These are phyloP conservation scores for Hydraecia micacea DNA, from an alignment of 2,888 invertebrate species.

Conservation along the genomic window DNA sequence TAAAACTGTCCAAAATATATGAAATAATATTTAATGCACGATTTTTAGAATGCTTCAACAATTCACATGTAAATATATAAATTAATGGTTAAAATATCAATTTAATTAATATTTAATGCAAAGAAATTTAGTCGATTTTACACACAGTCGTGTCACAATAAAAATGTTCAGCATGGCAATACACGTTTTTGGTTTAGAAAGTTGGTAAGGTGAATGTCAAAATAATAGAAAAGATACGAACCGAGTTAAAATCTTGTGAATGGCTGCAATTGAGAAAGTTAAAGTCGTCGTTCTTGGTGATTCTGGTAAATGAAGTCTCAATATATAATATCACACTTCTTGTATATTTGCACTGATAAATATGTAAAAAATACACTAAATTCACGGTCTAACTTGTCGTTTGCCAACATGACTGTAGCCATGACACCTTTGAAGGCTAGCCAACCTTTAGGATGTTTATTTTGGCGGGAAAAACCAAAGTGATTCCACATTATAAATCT, in stretches of 20 bases:
- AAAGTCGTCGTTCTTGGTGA: conserved; percentile 98
- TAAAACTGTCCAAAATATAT: background rate
- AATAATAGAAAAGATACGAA: conserved; percentile 80
- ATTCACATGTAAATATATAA: background rate
- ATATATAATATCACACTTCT: conserved; percentile 69
- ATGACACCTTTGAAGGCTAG: conserved; percentile 80
- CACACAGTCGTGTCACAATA: background rate
- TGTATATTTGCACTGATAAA: conserved; percentile 53
- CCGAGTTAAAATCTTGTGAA: conserved; percentile 79
- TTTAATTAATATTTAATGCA: background rate
- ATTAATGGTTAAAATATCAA: background rate
- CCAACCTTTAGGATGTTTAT: conserved; percentile 72
- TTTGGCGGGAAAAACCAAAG: conserved; percentile 69
- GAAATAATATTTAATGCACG: background rate
- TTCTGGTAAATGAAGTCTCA: conserved; percentile 91
- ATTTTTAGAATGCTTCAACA: background rate
- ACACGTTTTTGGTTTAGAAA: conserved; percentile 31
- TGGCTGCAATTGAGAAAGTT: conserved; percentile 97
- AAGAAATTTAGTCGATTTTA: conserved; percentile 49
- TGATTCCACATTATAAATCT: no score
- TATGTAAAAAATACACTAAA: conserved; percentile 61
- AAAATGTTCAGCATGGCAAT: conserved; percentile 41
- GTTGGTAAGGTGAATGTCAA: conserved; percentile 75
- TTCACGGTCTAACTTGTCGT: conserved; percentile 71
- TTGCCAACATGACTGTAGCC: conserved; percentile 81